Evolutionary conservation across 2,888 invertebrate genomes (phyloP).

Genomic region (Melanostoma mellinum): DNA sequence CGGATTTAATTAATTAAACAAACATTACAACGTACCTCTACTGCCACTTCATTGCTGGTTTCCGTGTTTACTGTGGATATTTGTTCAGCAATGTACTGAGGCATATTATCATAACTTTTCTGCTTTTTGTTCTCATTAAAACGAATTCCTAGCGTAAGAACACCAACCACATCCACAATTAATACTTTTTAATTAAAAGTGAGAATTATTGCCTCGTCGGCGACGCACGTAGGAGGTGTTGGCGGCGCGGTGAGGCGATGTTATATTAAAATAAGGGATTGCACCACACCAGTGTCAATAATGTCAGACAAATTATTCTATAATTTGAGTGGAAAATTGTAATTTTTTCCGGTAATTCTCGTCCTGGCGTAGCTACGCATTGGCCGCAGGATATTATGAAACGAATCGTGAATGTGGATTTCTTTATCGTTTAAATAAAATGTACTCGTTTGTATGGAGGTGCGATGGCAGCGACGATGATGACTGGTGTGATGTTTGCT

Average conservation of each 20-base stretch:
- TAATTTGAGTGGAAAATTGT: constrained; percentile 61
- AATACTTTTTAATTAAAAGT: constrained; percentile 70
- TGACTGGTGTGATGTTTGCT: neutral
- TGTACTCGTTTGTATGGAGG: constrained; percentile 1
- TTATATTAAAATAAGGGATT: constrained; percentile 16
- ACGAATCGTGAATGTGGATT: constrained; percentile 28
- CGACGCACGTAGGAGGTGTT: neutral
- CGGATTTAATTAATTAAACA: constrained; percentile 17
- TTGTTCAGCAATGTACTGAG: neutral
- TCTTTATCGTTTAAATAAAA: constrained; percentile 53
- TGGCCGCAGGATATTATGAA: constrained; percentile 11
- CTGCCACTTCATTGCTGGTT: neutral
- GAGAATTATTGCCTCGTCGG: constrained; percentile 43
- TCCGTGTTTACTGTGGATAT: constrained; percentile 2
- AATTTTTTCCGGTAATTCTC: constrained; percentile 49
- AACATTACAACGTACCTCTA: constrained; percentile 1
- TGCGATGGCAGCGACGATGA: neutral
- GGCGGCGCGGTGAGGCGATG: neutral
- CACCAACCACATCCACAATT: constrained; percentile 52
- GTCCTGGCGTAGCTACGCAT: neutral
- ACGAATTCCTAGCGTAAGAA: constrained; percentile 29
- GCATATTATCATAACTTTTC: constrained; percentile 14
- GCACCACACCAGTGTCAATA: constrained; percentile 54
- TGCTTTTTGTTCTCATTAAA: neutral
- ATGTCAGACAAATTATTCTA: constrained; percentile 60